Percentiles rank a stretch among this genome's conserved stretches.
Conservation (phyloP, 2,888 invertebrate genomes). For the Drosophila paramelanica region DNA sequence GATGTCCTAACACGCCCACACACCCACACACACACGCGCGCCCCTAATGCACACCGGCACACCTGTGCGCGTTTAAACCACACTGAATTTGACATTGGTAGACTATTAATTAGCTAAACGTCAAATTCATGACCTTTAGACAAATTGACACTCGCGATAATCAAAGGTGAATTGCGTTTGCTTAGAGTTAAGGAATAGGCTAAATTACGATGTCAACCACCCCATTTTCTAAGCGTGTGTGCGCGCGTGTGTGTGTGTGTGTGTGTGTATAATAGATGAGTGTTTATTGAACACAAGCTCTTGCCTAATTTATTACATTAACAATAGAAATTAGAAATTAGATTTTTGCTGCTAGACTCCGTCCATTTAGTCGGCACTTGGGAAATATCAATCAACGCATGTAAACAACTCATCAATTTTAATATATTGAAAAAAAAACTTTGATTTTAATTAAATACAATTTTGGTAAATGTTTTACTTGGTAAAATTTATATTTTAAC, state of each 20-base stretch:
- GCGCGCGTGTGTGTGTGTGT: neutral
- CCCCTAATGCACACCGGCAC: constrained; percentile 1
- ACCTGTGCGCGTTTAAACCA: constrained; percentile 11
- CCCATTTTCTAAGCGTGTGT: neutral
- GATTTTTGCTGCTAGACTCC: constrained; percentile 1
- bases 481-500: constrained; percentile 4
- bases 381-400: constrained; percentile 23
- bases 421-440: neutral
- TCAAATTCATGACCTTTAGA: constrained; percentile 68
- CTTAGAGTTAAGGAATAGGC: constrained; percentile 15
- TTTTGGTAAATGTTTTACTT: neutral
- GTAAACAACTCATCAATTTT: constrained; percentile 8
- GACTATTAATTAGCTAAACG: constrained; percentile 77
- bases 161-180: constrained; percentile 61
- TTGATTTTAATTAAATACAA: constrained; percentile 8
- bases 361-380: neutral
- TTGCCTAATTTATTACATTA: constrained; percentile 25
- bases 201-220: constrained; percentile 39
- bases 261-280: constrained; percentile 3
- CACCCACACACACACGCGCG: constrained; percentile 3
- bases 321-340: constrained; percentile 3
- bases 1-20: constrained; percentile 40
- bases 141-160: constrained; percentile 79
- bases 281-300: neutral
- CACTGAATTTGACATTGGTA: constrained; percentile 51